A percentile compares a stretch with the other conserved stretches of the same genome.
Conservation (phyloP, 2,888 invertebrate species). For the Itoplectis maculator region DNA sequence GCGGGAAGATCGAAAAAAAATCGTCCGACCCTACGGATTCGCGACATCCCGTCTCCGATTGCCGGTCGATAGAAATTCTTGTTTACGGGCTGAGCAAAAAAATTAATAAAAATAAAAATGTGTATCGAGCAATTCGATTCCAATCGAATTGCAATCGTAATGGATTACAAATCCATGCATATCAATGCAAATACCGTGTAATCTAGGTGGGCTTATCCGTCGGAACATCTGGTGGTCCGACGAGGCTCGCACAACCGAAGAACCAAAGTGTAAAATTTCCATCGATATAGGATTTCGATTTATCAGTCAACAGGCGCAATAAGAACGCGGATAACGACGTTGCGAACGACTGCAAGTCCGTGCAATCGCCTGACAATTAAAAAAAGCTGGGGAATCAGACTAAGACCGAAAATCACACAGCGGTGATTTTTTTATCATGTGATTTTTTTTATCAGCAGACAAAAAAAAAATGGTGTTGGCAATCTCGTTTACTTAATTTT, state of each 20-base stretch:
- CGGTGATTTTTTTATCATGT: too few relatives aligned
- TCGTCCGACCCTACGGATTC: too few relatives aligned
- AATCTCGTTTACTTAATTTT: too few relatives aligned
- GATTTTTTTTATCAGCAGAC: too few relatives aligned
- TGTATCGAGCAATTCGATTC: background rate
- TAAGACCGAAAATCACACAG: too few relatives aligned
- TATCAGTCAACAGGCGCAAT: background rate
- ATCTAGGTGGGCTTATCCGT: constrained; percentile 10
- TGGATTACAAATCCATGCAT: constrained; percentile 18
- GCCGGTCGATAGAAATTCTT: background rate
- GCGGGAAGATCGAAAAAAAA: too few relatives aligned
- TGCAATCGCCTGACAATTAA: background rate
- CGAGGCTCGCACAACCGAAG: background rate
- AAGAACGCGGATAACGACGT: background rate
- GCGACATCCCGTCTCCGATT: too few relatives aligned
- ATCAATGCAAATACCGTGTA: constrained; percentile 17
- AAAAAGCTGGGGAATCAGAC: background rate
- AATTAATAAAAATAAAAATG: constrained; percentile 12
- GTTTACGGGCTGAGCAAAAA: background rate
- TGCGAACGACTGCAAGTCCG: background rate
- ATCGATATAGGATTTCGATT: constrained; percentile 27
- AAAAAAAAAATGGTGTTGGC: too few relatives aligned
- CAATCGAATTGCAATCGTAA: constrained; percentile 39
- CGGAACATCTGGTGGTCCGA: constrained; percentile 24
- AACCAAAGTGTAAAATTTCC: constrained; percentile 46